Percentiles rank a stretch among this genome's conserved stretches.
Evolutionary conservation across 2,888 invertebrate species (phyloP).

Genomic region (Cheilosia pagana): DNA sequence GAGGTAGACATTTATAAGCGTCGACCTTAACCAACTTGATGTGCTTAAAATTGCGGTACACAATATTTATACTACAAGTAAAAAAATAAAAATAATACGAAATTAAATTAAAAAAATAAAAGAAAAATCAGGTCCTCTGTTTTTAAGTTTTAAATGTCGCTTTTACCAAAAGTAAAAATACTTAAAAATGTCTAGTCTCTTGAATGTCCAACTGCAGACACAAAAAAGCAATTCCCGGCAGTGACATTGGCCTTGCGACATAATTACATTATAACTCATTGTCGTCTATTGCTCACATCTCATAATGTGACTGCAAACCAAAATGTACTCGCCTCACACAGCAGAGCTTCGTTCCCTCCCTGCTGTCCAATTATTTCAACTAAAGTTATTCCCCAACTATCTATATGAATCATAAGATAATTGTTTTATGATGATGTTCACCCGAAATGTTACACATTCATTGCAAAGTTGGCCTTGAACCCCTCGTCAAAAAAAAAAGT

Average conservation of each 20-base stretch:
- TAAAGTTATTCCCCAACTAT: neutral
- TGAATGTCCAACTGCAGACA: too few relatives aligned
- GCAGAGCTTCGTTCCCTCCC: neutral
- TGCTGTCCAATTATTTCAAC: neutral
- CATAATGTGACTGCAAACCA: neutral
- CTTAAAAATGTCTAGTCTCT: too few relatives aligned
- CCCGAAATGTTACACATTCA: slow-evolving; percentile 23
- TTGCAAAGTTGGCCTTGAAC: slow-evolving; percentile 55
- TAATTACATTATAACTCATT: neutral
- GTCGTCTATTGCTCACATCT: neutral
- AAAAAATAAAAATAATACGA: too few relatives aligned
- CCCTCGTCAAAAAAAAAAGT: slow-evolving; percentile 6
- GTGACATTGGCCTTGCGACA: neutral
- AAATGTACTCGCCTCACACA: neutral
- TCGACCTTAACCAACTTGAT: too few relatives aligned
- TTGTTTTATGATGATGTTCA: neutral
- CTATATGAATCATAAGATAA: slow-evolving; percentile 28
- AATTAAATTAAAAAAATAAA: too few relatives aligned
- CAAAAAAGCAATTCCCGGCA: neutral
- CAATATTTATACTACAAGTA: too few relatives aligned
- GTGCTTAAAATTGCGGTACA: too few relatives aligned
- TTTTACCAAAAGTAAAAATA: too few relatives aligned
- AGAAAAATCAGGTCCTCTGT: too few relatives aligned
- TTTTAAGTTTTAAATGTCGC: too few relatives aligned
- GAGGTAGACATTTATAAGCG: too few relatives aligned